Evolutionary conservation across 2,888 invertebrate species (phyloP).

Genomic region (Rutpela maculata): DNA sequence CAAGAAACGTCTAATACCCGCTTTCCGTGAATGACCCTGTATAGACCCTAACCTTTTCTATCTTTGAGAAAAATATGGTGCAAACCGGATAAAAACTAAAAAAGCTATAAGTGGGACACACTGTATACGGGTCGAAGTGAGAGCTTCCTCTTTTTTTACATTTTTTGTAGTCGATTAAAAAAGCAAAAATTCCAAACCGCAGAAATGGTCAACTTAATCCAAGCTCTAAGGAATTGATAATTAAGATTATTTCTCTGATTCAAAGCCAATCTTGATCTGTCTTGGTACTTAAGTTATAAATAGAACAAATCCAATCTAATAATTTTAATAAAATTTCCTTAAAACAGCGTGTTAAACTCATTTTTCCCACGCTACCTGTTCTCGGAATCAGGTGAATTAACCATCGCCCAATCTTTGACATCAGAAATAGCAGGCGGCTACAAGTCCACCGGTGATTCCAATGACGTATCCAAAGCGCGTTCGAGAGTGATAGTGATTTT

Average conservation of each 20-base stretch:
- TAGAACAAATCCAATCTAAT: neutral
- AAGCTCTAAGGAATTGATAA: no score
- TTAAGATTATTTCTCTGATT: no score
- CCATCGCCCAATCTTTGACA: neutral
- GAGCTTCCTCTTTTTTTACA: no score
- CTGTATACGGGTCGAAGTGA: no score
- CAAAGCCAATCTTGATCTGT: neutral
- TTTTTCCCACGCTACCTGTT: neutral
- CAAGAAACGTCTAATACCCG: no score
- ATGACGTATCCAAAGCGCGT: conserved; percentile 5
- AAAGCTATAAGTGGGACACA: no score
- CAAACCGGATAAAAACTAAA: no score
- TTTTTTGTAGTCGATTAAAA: no score
- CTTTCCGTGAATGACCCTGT: no score
- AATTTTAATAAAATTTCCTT: neutral
- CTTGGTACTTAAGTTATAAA: neutral
- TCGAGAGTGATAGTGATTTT: conserved; percentile 27
- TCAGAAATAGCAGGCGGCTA: neutral
- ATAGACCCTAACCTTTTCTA: no score
- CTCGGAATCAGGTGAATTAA: neutral
- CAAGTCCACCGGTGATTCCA: conserved; percentile 18
- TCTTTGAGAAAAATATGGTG: no score
- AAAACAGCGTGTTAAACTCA: neutral
- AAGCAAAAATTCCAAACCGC: neutral
- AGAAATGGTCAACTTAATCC: neutral